Evolutionary conservation across 2,113 vertebrate species (phyloP).

Genomic region (Egretta garzetta): DNA sequence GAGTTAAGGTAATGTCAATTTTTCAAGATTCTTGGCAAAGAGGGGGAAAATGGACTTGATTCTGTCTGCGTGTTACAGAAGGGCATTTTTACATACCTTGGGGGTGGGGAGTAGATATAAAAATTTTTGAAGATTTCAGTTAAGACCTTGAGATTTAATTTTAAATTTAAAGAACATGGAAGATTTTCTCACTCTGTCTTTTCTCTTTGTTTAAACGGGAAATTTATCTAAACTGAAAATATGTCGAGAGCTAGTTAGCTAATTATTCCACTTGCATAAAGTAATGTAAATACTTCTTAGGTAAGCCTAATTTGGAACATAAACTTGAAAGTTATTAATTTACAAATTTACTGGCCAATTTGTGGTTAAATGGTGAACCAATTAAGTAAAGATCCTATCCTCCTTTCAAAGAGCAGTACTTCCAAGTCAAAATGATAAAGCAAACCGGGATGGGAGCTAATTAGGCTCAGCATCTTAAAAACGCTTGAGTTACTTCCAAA

Average conservation of each 20-base stretch:
- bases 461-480: neutral
- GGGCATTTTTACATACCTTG: neutral
- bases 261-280: neutral
- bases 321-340: neutral
- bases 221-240: neutral
- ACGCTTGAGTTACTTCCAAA: neutral
- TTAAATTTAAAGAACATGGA: neutral
- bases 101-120: neutral
- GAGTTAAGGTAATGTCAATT: neutral
- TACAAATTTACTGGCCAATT: constrained; percentile 19
- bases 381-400: neutral
- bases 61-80: neutral
- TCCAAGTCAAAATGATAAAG: neutral
- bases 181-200: neutral
- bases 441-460: neutral
- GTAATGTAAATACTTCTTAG: neutral
- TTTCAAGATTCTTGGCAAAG: neutral
- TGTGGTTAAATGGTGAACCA: constrained; percentile 23
- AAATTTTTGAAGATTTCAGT: neutral
- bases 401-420: neutral
- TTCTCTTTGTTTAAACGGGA: neutral
- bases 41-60: neutral
- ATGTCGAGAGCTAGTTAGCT: neutral
- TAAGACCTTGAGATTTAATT: neutral
- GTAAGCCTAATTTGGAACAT: neutral